phyloP scores from a whole-genome alignment of 1,140 invertebrate species.

The Drosophila nikananu region DNA sequence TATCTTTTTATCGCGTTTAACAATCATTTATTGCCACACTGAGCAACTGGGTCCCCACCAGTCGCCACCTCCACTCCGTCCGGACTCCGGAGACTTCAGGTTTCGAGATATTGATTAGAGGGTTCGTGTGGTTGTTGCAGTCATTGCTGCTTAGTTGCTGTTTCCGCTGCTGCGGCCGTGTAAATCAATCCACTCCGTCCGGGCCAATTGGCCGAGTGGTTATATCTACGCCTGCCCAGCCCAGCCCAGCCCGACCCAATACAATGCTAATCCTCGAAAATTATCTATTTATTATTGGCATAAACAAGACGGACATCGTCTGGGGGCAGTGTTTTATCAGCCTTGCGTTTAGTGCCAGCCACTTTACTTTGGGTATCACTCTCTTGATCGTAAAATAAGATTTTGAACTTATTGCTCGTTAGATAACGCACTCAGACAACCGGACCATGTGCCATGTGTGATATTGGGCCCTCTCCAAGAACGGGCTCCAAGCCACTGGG shows the following conservation, averaged over 20 bases:
- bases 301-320: slow-evolving; percentile 62
- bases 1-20: slow-evolving; percentile 84
- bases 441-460: slow-evolving; percentile 31
- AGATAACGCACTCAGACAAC: slow-evolving; percentile 69
- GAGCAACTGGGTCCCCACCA: slow-evolving; percentile 52
- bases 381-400: slow-evolving; percentile 79
- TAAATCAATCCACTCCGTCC: slow-evolving; percentile 41
- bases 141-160: slow-evolving; percentile 38
- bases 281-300: slow-evolving; percentile 81
- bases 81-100: slow-evolving; percentile 59
- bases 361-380: slow-evolving; percentile 76
- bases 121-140: slow-evolving; percentile 40
- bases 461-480: slow-evolving; percentile 51
- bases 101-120: slow-evolving; percentile 78
- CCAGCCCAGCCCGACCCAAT: slow-evolving; percentile 3
- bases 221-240: slow-evolving; percentile 22
- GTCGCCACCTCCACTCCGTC: slow-evolving; percentile 32
- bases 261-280: slow-evolving; percentile 68
- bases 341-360: slow-evolving; percentile 58
- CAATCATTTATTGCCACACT: slow-evolving; percentile 83
- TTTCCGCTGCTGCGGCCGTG: slow-evolving; percentile 29
- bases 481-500: slow-evolving; percentile 28
- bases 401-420: slow-evolving; percentile 75
- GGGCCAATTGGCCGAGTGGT: slow-evolving; percentile 35
- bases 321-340: slow-evolving; percentile 63